These are phyloP conservation scores for Xenentodon cancila DNA, from an alignment of 2,797 vertebrate genomes.

Conservation along the genomic window DNA sequence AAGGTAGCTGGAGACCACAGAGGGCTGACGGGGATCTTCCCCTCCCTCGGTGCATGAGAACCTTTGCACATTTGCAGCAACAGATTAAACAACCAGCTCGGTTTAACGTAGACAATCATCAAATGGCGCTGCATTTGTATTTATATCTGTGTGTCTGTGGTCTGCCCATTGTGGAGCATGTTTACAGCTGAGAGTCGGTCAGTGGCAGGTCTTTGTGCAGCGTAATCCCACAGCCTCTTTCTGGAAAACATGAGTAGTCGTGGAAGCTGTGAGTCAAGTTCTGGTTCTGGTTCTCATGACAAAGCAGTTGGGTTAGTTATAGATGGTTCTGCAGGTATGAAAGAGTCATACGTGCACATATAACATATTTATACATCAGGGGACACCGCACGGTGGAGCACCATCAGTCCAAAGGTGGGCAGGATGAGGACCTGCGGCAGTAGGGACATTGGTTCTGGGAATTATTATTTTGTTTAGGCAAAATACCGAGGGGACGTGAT, in stretches of 20 bases:
- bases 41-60: slow-evolving; percentile 4
- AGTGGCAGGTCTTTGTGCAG: slow-evolving; percentile 75
- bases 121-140: slow-evolving; percentile 16
- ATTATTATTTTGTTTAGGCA: no score
- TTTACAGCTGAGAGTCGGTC: slow-evolving; percentile 37
- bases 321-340: slow-evolving; percentile 81
- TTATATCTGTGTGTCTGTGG: background rate
- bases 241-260: slow-evolving; percentile 82
- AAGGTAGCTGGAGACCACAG: background rate
- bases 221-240: slow-evolving; percentile 86
- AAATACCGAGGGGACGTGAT: no score
- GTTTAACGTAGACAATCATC: slow-evolving; percentile 15
- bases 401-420: no score
- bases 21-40: slow-evolving; percentile 2
- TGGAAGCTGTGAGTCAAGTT: slow-evolving; percentile 89
- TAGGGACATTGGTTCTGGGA: no score
- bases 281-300: slow-evolving; percentile 90
- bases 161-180: background rate
- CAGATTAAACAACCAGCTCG: slow-evolving; percentile 3
- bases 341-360: slow-evolving; percentile 47
- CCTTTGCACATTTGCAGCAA: background rate
- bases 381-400: background rate
- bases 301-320: slow-evolving; percentile 81
- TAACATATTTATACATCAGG: background rate
- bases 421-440: no score